Base-by-base conservation (phyloP, 1,140 invertebrate species). In the Sitobion miscanthi region DNA sequence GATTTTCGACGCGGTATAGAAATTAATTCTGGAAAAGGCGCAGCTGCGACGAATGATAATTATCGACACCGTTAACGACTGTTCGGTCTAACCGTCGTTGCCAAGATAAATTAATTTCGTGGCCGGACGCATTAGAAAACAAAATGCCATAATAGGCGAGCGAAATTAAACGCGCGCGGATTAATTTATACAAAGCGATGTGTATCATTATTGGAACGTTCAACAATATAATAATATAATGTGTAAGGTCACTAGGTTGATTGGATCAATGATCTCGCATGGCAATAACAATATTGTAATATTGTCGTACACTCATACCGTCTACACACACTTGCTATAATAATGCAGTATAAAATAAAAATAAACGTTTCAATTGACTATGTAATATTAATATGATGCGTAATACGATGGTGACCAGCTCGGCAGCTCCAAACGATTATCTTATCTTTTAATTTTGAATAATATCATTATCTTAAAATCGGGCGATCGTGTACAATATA, bases 261-360 rank as follows among this genome's bases (percentile, higher is more conserved):
- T 87, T 87, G 49, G 86, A 87, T 87, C 86, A 87, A 87, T 35
- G 86, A 87, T 87, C 86, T 38, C 47, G 45, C n/a, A 35, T n/a
- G 86, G 30, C 45, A 47, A 87, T 87, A 87, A 87, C 30, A 87
- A 35, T 87, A 87, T 87, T 87, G 23, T 47, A 86, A 86, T 86
- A 45, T 45, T 25, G 85, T 45, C 85, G 83, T 85, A 42, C 8
- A 42, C 21, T 25, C 62, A 6, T n/a, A 35, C 14, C 11, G 25
- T n/a, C 11, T 17, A 69, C 7, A n/a, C 14, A 69, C 54, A 30
- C 17, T 57, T 57, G 25, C 7, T 62, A n/a, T 77, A 77, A 14
- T n/a, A 77, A n/a, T 77, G 62, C 6, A n/a, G 30, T n/a, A 3
- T 35, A n/a, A 77, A 77, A 77, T 77, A n/a, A 77, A 77, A 77